phyloP scores from a whole-genome alignment of 1,140 invertebrate genomes.

The Papilio polyxenes region DNA sequence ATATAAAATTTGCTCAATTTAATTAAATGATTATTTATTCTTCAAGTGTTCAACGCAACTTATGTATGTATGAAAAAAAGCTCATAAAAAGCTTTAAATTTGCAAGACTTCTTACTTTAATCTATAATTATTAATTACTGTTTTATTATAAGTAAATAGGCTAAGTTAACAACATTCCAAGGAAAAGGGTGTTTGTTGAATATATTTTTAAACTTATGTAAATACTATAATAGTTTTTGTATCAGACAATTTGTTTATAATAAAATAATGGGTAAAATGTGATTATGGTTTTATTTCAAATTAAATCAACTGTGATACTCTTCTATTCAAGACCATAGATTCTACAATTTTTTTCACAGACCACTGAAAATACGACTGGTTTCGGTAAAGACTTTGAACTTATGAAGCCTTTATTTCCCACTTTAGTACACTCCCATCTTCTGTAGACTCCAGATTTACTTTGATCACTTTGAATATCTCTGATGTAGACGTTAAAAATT shows the following conservation, averaged over 20 bases:
- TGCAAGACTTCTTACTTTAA: slow-evolving; percentile 48
- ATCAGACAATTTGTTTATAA: slow-evolving; percentile 47
- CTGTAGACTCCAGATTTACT: too few species aligned
- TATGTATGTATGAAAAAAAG: slow-evolving; percentile 46
- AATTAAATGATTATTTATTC: slow-evolving; percentile 36
- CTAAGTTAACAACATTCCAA: slow-evolving; percentile 8
- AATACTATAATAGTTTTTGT: slow-evolving; percentile 45
- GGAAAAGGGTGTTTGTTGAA: slow-evolving; percentile 30
- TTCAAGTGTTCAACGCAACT: slow-evolving; percentile 35
- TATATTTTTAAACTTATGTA: slow-evolving; percentile 47
- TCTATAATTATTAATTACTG: slow-evolving; percentile 28
- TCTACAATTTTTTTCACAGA: too few species aligned
- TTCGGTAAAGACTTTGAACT: too few species aligned
- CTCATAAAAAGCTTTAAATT: slow-evolving; percentile 58
- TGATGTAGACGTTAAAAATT: too few species aligned
- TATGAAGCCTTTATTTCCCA: too few species aligned
- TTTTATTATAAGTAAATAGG: background rate
- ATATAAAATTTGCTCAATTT: slow-evolving; percentile 30
- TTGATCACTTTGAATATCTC: too few species aligned
- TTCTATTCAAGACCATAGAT: too few species aligned
- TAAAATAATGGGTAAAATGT: slow-evolving; percentile 38
- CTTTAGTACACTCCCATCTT: too few species aligned
- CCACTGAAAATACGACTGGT: too few species aligned
- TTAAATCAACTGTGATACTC: background rate
- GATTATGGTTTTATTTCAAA: background rate